phyloP scores from a whole-genome alignment of 2,797 vertebrate species.

The Petrocephalus sullivani region DNA sequence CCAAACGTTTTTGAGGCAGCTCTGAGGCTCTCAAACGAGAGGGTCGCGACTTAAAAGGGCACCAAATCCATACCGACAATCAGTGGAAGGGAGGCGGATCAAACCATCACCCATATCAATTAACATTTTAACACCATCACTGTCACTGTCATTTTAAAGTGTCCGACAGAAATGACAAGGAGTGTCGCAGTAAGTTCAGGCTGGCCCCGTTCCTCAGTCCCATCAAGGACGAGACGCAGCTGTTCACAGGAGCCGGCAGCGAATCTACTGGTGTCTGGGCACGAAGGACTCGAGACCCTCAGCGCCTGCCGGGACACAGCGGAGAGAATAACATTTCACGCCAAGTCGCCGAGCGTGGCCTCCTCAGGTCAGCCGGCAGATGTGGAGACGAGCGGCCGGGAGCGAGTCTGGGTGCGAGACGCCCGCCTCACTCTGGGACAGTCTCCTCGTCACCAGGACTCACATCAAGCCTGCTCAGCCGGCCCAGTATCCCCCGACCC shows the following conservation, averaged over 20 bases:
- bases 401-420: background rate
- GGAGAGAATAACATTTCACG: background rate
- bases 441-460: background rate
- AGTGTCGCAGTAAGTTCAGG: background rate
- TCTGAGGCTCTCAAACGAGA: background rate
- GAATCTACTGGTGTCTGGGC: background rate
- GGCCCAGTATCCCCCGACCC: background rate
- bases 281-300: background rate
- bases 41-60: background rate
- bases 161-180: background rate
- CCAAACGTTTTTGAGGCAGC: background rate
- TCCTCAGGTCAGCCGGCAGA: no score
- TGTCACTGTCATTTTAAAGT: background rate
- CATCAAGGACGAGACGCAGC: background rate
- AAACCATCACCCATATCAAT: background rate
- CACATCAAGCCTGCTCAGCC: background rate
- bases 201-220: background rate
- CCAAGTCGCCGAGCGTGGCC: no score
- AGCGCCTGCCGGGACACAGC: background rate
- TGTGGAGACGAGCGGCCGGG: background rate
- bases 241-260: background rate
- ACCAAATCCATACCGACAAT: background rate
- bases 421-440: background rate
- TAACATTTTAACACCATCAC: background rate
- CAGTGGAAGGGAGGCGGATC: background rate